Evolutionary conservation across 2,888 invertebrate genomes (phyloP).

Genomic region (Dermolepida albohirtum): DNA sequence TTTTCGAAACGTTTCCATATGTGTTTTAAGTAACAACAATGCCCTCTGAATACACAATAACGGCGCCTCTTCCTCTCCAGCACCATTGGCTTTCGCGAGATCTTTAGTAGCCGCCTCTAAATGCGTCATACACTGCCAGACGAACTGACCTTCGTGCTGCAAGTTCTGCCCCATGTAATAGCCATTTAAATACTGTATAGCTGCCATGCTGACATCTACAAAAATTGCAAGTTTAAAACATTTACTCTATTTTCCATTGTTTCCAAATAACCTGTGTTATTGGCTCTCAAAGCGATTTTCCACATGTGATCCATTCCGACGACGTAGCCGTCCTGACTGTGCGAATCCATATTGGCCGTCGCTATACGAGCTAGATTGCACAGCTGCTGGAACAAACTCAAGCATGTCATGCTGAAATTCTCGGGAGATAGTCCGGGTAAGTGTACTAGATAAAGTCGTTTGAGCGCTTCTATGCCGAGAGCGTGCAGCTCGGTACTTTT

Average conservation of each 20-base stretch:
- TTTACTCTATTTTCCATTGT: neutral
- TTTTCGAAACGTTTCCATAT: conserved; percentile 90
- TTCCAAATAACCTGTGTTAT: conserved; percentile 75
- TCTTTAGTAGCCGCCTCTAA: conserved; percentile 85
- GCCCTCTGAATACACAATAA: conserved; percentile 92
- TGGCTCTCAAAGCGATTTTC: conserved; percentile 92
- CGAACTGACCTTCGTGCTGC: conserved; percentile 92
- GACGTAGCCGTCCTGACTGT: conserved; percentile 68
- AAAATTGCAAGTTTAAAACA: conserved; percentile 35
- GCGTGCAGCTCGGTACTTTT: conserved; percentile 94
- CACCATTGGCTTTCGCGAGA: conserved; percentile 65
- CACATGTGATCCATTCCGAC: conserved; percentile 94
- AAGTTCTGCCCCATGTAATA: conserved; percentile 94
- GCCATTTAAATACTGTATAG: conserved; percentile 93
- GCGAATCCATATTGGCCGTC: conserved; percentile 73
- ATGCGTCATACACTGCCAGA: conserved; percentile 93
- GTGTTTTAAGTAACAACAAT: conserved; percentile 87
- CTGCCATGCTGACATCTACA: conserved; percentile 90
- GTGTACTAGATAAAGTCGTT: conserved; percentile 89
- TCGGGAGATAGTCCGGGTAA: conserved; percentile 90
- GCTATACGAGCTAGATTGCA: conserved; percentile 88
- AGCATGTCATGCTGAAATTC: conserved; percentile 90
- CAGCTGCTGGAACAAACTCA: conserved; percentile 91
- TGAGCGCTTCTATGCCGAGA: conserved; percentile 85
- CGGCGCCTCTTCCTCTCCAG: conserved; percentile 78